A percentile compares a stretch with the other conserved stretches of the same genome.
Evolutionary conservation across 2,113 vertebrate genomes (phyloP).

Genomic region (Bolborhynchus lineola): DNA sequence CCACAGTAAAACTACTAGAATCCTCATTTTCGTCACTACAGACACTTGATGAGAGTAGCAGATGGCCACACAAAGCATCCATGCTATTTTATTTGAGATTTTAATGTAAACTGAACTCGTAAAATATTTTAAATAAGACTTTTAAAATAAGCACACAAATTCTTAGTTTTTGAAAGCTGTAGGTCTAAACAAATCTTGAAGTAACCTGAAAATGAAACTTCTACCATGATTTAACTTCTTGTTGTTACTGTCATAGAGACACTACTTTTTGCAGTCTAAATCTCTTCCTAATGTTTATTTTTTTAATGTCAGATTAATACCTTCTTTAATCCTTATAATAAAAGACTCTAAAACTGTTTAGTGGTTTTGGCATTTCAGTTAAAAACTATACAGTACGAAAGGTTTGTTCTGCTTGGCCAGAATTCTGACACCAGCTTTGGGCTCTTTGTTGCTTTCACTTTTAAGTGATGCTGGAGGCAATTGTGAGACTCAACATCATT

Average conservation of each 20-base stretch:
- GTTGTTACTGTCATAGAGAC: neutral
- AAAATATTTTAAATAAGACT: conserved; percentile 69
- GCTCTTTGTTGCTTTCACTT: neutral
- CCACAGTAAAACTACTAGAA: conserved; percentile 67
- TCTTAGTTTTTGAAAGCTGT: conserved; percentile 5
- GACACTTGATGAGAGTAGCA: conserved; percentile 72
- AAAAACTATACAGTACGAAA: neutral
- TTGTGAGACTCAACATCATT: neutral
- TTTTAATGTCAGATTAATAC: neutral
- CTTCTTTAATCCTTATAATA: neutral
- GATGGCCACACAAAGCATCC: conserved; percentile 73
- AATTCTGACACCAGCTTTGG: neutral
- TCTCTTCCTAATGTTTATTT: neutral
- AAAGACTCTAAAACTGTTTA: neutral
- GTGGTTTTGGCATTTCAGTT: neutral
- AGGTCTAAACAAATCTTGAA: neutral
- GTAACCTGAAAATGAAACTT: neutral
- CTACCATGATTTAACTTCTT: neutral
- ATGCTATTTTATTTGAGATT: conserved; percentile 75
- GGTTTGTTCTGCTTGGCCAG: neutral
- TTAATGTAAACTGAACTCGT: conserved; percentile 71
- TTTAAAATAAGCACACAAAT: conserved; percentile 38
- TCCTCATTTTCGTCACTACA: conserved; percentile 71
- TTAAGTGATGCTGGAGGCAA: conserved; percentile 5
- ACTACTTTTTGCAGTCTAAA: neutral